Base-by-base conservation (phyloP, 2,888 invertebrate species). In the Rhopalosiphum nymphaeae region DNA sequence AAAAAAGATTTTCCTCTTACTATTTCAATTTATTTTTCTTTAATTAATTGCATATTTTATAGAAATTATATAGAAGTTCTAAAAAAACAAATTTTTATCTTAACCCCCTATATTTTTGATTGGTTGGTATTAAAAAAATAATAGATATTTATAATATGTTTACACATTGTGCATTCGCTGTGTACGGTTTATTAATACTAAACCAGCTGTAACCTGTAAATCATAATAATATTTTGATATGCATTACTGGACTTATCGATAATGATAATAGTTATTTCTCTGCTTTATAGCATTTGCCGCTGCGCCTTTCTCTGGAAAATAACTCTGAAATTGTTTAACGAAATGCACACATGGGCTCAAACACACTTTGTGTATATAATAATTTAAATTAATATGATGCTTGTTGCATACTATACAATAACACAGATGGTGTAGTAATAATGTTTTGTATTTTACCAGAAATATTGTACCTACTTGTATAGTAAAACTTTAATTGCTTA, bases 241-340 rank as follows among this genome's bases (percentile, higher is more conserved):
- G 25, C 25, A 91, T 11, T 13, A 13, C 4, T 36, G 5, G 5
- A 56, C 16, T 0, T 87, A 29, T 61, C 9, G n/a, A 44, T 36
- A 36, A 44, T 57, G 2, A 36, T 78, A 13, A 91, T 61, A 61
- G 26, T 61, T 92, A 87, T 92, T 92, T 91, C 13, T 92, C 16
- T 67, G 67, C 42, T 42, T 67, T 88, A 21, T 53, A 87, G 87
- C 29, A 88, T 92, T 61, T 42, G 42, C 29, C 11, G 29, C 87
- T 88, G n/a, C 49, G 11, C 49, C 67, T 67, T 42, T 53, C 67
- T 91, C n/a, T 57, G n/a, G 46, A 16, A 49, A 91, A 91, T 91
- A 91, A 42, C 26, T 61, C 44, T 29, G 26, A 46, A 91, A 56
- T 56, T 56, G 26, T 78, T n/a, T n/a, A 85, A 91, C 16, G 44